Evolutionary conservation across 1,140 invertebrate species (phyloP).

Genomic region (Ceratina japonica): DNA sequence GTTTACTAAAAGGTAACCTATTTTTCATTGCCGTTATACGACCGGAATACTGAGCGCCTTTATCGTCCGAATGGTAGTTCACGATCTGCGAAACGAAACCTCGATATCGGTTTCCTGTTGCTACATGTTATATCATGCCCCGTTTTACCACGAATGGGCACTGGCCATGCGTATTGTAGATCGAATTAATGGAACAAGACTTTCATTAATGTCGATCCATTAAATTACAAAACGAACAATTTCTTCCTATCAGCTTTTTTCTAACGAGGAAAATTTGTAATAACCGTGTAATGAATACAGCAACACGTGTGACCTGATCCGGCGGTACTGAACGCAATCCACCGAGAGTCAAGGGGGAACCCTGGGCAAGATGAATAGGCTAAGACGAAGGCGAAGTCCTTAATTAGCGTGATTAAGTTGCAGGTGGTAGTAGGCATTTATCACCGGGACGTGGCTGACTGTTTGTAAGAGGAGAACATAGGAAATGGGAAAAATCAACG

Average conservation of each 20-base stretch:
- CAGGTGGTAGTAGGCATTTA: constrained; percentile 42
- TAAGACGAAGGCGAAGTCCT: constrained; percentile 45
- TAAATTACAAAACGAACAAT: no score
- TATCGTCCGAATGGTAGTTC: constrained; percentile 6
- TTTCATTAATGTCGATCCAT: no score
- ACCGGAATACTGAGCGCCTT: constrained; percentile 30
- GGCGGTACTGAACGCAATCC: constrained; percentile 23
- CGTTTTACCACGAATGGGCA: no score
- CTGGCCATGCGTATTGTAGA: no score
- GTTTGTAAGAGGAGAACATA: constrained; percentile 31
- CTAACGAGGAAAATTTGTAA: neutral
- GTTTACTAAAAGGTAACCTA: constrained; percentile 72
- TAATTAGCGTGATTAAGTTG: constrained; percentile 51
- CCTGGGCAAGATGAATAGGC: constrained; percentile 31
- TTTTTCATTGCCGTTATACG: constrained; percentile 64
- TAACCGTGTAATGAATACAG: neutral
- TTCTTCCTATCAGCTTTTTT: neutral
- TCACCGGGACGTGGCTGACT: constrained; percentile 30
- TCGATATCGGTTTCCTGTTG: constrained; percentile 30
- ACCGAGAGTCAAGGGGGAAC: constrained; percentile 17
- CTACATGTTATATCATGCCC: constrained; percentile 26
- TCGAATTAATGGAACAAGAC: no score
- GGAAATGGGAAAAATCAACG: constrained; percentile 35
- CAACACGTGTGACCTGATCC: constrained; percentile 30
- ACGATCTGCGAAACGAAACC: constrained; percentile 15